Conservation (phyloP, 1,140 invertebrate genomes). For the Holcopasites calliopsidis region DNA sequence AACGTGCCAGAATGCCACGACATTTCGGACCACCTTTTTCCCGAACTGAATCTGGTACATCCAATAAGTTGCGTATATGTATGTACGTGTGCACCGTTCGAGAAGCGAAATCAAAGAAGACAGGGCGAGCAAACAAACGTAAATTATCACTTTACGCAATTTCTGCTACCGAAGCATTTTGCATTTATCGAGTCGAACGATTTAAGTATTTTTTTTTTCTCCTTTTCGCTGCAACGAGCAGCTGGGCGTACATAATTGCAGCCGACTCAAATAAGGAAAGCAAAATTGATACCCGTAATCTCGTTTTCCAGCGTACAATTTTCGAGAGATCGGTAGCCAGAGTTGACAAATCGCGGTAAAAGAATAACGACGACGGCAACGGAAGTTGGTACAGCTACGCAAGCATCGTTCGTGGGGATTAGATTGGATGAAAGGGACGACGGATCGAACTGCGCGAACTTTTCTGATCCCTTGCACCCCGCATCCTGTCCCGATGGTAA, state of each 20-base stretch:
- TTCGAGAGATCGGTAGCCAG: neutral
- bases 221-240: neutral
- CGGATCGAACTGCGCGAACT: conserved; percentile 19
- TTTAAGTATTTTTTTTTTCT: conserved; percentile 8
- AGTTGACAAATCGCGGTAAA: conserved; percentile 29
- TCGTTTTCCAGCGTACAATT: neutral
- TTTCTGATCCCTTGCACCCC: conserved; percentile 8
- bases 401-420: conserved; percentile 59
- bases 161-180: neutral
- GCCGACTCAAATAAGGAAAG: conserved; percentile 16
- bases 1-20: too few relatives aligned
- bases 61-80: neutral
- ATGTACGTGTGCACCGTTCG: too few relatives aligned
- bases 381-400: conserved; percentile 67
- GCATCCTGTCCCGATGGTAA: neutral
- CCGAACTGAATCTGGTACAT: too few relatives aligned
- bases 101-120: neutral
- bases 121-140: neutral
- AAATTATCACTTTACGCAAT: conserved; percentile 6
- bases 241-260: conserved; percentile 1
- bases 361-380: conserved; percentile 14
- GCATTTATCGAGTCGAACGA: neutral
- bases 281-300: conserved; percentile 24
- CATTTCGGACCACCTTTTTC: too few relatives aligned
- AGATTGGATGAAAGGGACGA: conserved; percentile 43